Evolutionary conservation across 1,140 invertebrate genomes (phyloP), one percentile per base, ranked within the genome.

Genomic region (Drosophila gunungcola): DNA sequence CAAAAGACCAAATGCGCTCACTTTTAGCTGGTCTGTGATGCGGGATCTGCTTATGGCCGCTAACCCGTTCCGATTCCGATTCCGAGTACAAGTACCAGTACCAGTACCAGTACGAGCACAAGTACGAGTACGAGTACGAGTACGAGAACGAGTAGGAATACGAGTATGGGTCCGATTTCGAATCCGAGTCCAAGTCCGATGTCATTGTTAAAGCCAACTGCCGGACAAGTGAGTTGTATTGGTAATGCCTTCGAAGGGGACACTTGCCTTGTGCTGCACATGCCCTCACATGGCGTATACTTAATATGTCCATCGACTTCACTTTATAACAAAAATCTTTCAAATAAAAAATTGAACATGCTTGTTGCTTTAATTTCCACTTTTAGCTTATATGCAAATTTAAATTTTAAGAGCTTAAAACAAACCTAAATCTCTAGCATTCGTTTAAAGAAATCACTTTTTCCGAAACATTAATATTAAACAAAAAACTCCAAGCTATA

Each of bases 131-230:
- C 63, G 12, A 45, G 43, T 16, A 16, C 10, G 29, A 51, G 16
- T 62, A 4, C 62, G 25, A 48, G 34, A 21, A 21, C 16, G 16
- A 21, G 16, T 21, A 21, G 16, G 16, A 21, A 21, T 21, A 21
- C 16, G 16, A 21, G 16, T 21, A 1, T 21, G 16, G 16, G 16
- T 45, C 27, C 43, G 10, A 48, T n/a, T 34, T n/a, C 38, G 10
- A 57, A 11, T 62, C 38, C 9, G 0, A 54, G n/a, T 46, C 12
- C 13, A 32, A 64, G 25, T 42, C 12, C 63, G 36, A 45, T 60
- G 67, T 43, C 67, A 73, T 72, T 72, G 67, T 72, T 72, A 43
- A 72, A 51, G 46, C 53, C 65, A 58, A 51, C 45, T 49, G 39
- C 38, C 34, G 45, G 45, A 72, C 39, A 70, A 49, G 36, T 49